Base-by-base conservation (phyloP, 2,888 invertebrate species). In the Tipula confusa region DNA sequence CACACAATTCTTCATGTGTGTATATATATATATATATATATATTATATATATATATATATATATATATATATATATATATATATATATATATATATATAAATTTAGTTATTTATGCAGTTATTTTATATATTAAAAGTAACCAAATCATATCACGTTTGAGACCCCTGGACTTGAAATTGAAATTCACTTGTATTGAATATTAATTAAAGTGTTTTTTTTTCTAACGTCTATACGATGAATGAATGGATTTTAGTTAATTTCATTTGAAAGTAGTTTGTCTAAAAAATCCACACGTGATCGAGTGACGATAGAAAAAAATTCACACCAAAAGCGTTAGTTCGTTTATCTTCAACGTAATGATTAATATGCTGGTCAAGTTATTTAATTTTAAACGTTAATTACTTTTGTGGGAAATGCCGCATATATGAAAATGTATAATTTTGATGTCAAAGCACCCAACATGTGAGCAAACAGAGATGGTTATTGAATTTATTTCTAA, bases 81-180 rank as follows among this genome's bases (percentile, higher is more conserved):
- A n/a, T n/a, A n/a, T n/a, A n/a, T n/a, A n/a, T n/a, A n/a, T n/a
- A n/a, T n/a, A n/a, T 64, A 9, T 36, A 36, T 36, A 36, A 36
- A 11, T 43, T 43, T 43, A 43, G 13, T 43, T 43, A 43, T 43
- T n/a, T 43, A 43, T 64, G 7, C 7, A 64, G 43, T 43, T 43
- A 64, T 64, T 64, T n/a, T n/a, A n/a, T 64, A 64, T 24, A 64
- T 9, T 11, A 43, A 43, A 7, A 64, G 18, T 64, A 64, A 64
- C 24, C 24, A 64, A 64, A 64, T 9, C 64, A 64, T 64, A 64
- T 64, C 64, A 64, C 64, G 64, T 64, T 64, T 64, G 11, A 24
- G 24, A 64, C 64, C 64, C 64, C 64, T 64, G 64, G 64, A 64
- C 64, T 64, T 64, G 64, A 64, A 64, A 64, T 64, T 64, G 24